These are phyloP conservation scores for Triplophysa bombifrons DNA, from an alignment of 2,797 vertebrate genomes.

Conservation along the genomic window DNA sequence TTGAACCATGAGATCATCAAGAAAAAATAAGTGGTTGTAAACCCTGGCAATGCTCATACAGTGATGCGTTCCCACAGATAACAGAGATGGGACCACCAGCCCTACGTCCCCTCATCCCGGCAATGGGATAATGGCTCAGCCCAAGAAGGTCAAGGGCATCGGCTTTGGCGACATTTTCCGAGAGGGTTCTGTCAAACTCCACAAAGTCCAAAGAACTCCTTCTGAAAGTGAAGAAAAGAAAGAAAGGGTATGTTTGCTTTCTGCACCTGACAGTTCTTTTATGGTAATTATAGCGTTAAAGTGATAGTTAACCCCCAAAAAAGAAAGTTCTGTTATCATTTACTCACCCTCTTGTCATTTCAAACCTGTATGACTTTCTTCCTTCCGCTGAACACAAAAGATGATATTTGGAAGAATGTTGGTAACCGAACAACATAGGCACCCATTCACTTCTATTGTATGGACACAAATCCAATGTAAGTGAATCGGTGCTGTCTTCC, in stretches of 20 bases:
- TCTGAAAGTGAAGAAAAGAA: slow-evolving; percentile 82
- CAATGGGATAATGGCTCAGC: slow-evolving; percentile 81
- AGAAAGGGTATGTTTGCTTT: slow-evolving; percentile 80
- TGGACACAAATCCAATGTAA: no score
- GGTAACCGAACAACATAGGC: no score
- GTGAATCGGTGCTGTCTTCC: no score
- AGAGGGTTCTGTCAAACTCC: slow-evolving; percentile 89
- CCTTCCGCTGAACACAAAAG: no score
- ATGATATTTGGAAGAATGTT: no score
- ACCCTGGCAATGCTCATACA: background rate
- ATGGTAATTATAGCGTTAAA: no score
- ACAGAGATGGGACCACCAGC: slow-evolving; percentile 45
- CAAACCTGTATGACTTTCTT: no score
- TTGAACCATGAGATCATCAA: background rate
- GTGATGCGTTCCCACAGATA: slow-evolving; percentile 39
- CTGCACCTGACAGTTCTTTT: no score
- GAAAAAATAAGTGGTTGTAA: background rate
- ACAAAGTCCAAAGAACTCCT: slow-evolving; percentile 62
- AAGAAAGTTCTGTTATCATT: no score
- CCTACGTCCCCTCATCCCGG: slow-evolving; percentile 65
- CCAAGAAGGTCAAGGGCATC: slow-evolving; percentile 90
- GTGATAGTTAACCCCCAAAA: no score
- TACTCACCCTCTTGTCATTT: no score
- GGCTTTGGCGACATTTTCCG: slow-evolving; percentile 97
- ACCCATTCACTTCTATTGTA: no score